phyloP scores from a whole-genome alignment of 2,797 vertebrate species.

The Allobates femoralis region DNA sequence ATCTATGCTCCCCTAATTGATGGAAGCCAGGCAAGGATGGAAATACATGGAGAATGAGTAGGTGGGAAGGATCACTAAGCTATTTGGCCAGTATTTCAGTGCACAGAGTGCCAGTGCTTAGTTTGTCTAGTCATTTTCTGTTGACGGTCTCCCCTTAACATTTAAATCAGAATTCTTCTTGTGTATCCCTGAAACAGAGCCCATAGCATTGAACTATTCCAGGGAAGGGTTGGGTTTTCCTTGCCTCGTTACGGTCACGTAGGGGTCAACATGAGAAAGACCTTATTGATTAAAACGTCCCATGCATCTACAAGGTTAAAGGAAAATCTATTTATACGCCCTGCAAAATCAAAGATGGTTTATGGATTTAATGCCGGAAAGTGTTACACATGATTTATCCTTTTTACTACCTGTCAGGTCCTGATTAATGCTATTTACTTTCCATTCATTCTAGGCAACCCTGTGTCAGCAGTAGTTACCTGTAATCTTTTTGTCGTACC shows the following conservation, averaged over 20 bases:
- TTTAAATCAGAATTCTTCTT: no score
- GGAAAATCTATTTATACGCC: background rate
- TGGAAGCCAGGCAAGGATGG: no score
- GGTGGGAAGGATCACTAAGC: no score
- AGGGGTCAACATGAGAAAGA: background rate
- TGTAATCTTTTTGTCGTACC: slow-evolving; percentile 99
- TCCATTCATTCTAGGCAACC: slow-evolving; percentile 83
- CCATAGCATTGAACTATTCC: background rate
- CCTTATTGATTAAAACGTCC: background rate
- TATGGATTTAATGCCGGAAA: background rate
- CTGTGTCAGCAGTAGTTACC: slow-evolving; percentile 97
- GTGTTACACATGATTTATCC: background rate
- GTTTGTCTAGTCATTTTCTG: no score
- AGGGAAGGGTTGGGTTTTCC: background rate
- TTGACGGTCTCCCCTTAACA: no score
- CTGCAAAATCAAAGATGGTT: background rate
- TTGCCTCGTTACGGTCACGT: background rate
- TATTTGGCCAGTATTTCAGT: no score
- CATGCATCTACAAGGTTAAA: background rate
- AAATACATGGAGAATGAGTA: no score
- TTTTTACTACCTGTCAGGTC: background rate
- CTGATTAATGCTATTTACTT: background rate
- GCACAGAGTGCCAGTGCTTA: no score
- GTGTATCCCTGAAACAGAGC: no score
- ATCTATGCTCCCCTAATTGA: no score